phyloP scores from a whole-genome alignment of 2,113 vertebrate species.

The Daboia siamensis region DNA sequence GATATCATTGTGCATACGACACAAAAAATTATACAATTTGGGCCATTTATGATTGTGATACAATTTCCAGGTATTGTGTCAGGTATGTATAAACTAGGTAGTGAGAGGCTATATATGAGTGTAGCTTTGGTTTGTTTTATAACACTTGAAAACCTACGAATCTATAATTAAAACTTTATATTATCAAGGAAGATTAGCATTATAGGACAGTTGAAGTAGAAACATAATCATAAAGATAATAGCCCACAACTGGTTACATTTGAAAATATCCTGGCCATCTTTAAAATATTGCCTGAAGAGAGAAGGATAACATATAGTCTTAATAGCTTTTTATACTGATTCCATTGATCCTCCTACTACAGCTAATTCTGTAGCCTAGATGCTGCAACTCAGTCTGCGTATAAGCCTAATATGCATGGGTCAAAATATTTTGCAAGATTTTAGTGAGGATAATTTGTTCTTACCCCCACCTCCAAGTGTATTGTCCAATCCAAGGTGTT shows the following conservation, averaged over 20 bases:
- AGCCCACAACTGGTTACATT: not conserved
- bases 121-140: not conserved
- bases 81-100: not conserved
- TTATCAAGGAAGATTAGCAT: not conserved
- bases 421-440: not conserved
- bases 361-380: not conserved
- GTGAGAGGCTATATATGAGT: not conserved
- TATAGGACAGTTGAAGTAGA: too few species aligned
- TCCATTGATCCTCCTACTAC: not conserved
- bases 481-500: not conserved
- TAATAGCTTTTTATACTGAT: not conserved
- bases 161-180: not conserved
- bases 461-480: not conserved
- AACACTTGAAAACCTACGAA: not conserved
- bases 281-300: not conserved
- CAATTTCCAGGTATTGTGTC: not conserved
- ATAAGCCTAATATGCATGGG: not conserved
- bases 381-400: not conserved
- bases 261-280: not conserved
- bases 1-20: not conserved
- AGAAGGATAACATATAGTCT: not conserved
- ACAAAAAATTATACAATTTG: not conserved
- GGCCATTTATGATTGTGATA: not conserved
- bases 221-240: not conserved
- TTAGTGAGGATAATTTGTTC: not conserved